Evolutionary conservation across 2,888 invertebrate genomes (phyloP), one percentile per base, ranked within the genome.

Genomic region (Dione juno): DNA sequence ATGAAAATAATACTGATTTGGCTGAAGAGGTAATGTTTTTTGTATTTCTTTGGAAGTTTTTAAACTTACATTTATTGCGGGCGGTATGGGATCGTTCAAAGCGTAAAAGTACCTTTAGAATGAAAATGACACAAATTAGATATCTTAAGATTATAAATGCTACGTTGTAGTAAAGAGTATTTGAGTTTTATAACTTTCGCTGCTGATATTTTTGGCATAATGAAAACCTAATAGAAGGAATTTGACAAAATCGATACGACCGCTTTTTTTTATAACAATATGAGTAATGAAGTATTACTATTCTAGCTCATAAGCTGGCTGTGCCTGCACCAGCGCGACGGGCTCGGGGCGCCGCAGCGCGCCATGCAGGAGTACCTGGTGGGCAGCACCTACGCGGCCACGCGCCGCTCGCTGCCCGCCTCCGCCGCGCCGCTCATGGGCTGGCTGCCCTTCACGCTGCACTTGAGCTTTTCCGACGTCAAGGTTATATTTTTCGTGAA

Each of bases 301-400:
- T 11, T 13, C 28, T 53, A 94, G 93, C 87, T 97, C 37, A 90
- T 97, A 41, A 94, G 94, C 1, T 95, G 93, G 90, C 77, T 87
- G 82, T 91, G 89, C 76, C 73, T 90, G 77, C 86, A 88, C 81
- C 88, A 89, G 75, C 84, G 84, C 73, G 86, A 84, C 57, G 87
- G 82, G 0, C 74, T 81, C 28, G 86, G 85, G 43, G 95, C 95
- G 52, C 93, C 96, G 48, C 94, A 95, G 68, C 95, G 94, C 74
- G 89, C 97, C 67, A 94, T 98, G 82, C 96, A 97, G 86, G 98
- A 98, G 90, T 97, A 96, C 80, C 91, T 98, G 6, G 95, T 97
- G 57, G 96, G 96, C 65, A 95, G 95, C 67, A 95, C 97, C 14
- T 96, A 95, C 85, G 94, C 96, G 0, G 92, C 95, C 19, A 95